phyloP scores from a whole-genome alignment of 1,140 invertebrate genomes.

The Varroa destructor region DNA sequence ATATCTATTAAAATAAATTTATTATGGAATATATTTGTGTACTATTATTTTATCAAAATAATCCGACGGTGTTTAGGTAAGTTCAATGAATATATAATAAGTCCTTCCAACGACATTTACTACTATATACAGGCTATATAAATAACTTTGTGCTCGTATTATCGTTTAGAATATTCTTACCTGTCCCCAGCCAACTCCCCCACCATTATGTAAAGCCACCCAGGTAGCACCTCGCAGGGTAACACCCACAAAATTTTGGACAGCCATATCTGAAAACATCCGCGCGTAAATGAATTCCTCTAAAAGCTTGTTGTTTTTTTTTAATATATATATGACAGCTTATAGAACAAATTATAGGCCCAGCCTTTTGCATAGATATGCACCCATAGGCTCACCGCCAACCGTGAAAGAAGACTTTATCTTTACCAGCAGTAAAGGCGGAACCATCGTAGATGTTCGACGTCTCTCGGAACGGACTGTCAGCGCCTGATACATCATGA shows the following conservation, averaged over 20 bases:
- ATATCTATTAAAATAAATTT: conserved; percentile 29
- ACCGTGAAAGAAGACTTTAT: conserved; percentile 1
- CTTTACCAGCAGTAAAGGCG: conserved; percentile 49
- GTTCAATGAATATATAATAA: background rate
- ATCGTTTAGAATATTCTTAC: conserved; percentile 1
- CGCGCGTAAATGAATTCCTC: no score
- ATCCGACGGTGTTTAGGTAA: no score
- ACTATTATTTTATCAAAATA: background rate
- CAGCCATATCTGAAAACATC: conserved; percentile 48
- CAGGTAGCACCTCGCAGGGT: conserved; percentile 55
- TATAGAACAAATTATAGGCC: background rate
- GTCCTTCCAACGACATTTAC: background rate
- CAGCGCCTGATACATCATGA: conserved; percentile 57
- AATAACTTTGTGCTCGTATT: conserved; percentile 14
- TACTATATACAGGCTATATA: background rate
- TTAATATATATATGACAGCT: background rate
- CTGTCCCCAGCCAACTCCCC: conserved; percentile 52
- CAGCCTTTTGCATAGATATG: background rate
- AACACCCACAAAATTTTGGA: conserved; percentile 55
- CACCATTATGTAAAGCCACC: conserved; percentile 56
- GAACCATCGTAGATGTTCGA: conserved; percentile 56
- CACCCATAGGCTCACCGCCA: background rate
- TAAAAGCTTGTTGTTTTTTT: background rate
- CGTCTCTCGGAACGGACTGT: conserved; percentile 55
- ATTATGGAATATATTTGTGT: conserved; percentile 17